These are phyloP conservation scores for Etia nguti DNA, from an alignment of 2,113 vertebrate genomes.

Conservation along the genomic window DNA sequence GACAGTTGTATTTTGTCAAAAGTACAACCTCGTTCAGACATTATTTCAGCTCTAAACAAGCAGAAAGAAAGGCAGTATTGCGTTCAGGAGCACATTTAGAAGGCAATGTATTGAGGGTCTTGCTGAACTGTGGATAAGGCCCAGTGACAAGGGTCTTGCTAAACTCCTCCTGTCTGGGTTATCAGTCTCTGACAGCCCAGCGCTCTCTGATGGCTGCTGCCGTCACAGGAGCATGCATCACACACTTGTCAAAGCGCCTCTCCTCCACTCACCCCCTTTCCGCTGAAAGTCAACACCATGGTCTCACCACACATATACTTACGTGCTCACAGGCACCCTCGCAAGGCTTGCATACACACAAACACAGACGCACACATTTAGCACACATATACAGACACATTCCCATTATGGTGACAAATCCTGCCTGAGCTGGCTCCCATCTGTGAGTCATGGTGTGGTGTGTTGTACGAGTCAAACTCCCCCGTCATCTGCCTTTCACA, in stretches of 20 bases:
- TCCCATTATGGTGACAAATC: slow-evolving; percentile 68
- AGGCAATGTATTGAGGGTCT: neutral
- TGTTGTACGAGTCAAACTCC: slow-evolving; percentile 59
- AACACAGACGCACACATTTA: slow-evolving; percentile 2
- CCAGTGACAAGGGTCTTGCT: slow-evolving; percentile 15
- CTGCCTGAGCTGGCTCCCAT: slow-evolving; percentile 62
- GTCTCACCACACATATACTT: slow-evolving; percentile 53
- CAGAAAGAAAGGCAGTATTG: neutral
- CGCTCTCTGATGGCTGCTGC: slow-evolving; percentile 54
- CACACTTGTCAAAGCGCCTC: slow-evolving; percentile 64
- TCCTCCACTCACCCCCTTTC: slow-evolving; percentile 59
- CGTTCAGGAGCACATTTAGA: neutral
- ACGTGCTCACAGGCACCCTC: slow-evolving; percentile 28
- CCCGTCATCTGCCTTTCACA: slow-evolving; percentile 64
- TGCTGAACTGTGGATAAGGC: slow-evolving; percentile 13
- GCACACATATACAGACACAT: slow-evolving; percentile 29
- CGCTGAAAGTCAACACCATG: slow-evolving; percentile 51
- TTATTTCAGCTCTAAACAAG: neutral
- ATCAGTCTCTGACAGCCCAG: slow-evolving; percentile 51
- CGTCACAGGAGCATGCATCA: slow-evolving; percentile 63
- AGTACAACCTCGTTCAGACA: neutral
- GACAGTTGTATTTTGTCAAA: neutral
- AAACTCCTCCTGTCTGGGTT: slow-evolving; percentile 41
- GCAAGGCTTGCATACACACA: slow-evolving; percentile 6
- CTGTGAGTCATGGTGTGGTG: slow-evolving; percentile 60